Base-by-base conservation (phyloP, 2,888 invertebrate species). In the Vesta saturnalis region DNA sequence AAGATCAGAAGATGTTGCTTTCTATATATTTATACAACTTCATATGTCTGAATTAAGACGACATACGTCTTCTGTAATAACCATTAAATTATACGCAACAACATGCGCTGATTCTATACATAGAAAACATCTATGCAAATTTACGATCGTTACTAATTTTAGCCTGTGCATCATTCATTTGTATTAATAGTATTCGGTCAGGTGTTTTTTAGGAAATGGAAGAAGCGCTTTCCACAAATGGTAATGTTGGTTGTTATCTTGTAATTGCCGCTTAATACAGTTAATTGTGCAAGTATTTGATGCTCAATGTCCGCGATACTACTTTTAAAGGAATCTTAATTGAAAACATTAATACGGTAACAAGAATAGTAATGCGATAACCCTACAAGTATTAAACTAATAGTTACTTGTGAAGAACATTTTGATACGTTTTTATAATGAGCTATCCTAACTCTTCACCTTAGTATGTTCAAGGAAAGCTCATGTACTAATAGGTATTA, bases 1-100 rank as follows among this genome's bases (percentile, higher is more conserved):
- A 73, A 81, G 80, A 82, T 82, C 81, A 82, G 76, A 80, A 77
- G 77, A 76, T 77, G 74, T 77, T 76, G 73, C 72, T 75, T 77
- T 78, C 74, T 73, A 75, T 59, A 43, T 59, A 64, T 64, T 64
- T 64, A 59, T 59, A 54, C 64, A 59, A 58, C 59, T 60, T 64
- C 64, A 64, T 64, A 54, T 30, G 30, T 64, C 55, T 60, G 60
- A 60, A 65, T 65, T 65, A 65, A 60, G 52, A 47, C 65, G 64
- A 64, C 54, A 23, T 56, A 47, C 60, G 65, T 65, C 65, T 60
- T 65, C 60, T 15, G 55, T 65, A 65, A 65, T 65, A 60, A 55
- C 55, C 65, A 43, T 21, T 65, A 65, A 65, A 65, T 60, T 65
- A 65, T 65, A 15, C 35, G 30, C 39, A 43, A 60, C 52, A 54